Conservation (phyloP, 2,113 vertebrate genomes). For the Otis tarda region DNA sequence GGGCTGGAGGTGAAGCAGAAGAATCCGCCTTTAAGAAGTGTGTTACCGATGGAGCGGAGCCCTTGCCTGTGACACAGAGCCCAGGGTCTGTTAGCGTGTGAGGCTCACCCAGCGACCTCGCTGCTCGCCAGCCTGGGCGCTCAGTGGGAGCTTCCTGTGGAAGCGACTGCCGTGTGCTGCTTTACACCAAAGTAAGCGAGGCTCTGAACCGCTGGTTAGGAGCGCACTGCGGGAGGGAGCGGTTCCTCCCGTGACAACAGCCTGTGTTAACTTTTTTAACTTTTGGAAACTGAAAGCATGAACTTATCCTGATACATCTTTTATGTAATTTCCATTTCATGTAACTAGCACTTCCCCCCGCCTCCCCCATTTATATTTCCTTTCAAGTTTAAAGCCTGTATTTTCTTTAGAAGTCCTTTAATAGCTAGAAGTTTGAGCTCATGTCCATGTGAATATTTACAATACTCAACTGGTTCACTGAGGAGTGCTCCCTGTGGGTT, state of each 20-base stretch:
- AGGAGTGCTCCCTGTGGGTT: background rate
- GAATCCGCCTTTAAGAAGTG: background rate
- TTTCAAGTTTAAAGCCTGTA: background rate
- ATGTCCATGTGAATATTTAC: background rate
- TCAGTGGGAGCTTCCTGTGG: background rate
- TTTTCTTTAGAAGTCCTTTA: background rate
- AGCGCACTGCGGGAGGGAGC: background rate
- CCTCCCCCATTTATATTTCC: background rate
- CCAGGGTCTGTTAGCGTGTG: too few relatives aligned
- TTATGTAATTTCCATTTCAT: background rate
- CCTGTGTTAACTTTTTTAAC: background rate
- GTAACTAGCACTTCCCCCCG: too few relatives aligned
- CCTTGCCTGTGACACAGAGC: background rate
- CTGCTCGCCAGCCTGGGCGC: background rate
- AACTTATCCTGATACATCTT: background rate
- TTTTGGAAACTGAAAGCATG: background rate
- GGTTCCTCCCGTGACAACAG: accelerated
- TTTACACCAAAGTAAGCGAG: accelerated
- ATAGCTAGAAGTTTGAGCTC: background rate
- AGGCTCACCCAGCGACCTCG: accelerated
- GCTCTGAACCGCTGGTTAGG: background rate
- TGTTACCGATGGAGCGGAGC: accelerated
- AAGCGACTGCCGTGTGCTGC: accelerated
- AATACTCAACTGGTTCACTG: background rate
- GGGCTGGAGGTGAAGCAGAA: background rate